Evolutionary conservation across 1,140 invertebrate species (phyloP).

Genomic region (Lucilia sericata): DNA sequence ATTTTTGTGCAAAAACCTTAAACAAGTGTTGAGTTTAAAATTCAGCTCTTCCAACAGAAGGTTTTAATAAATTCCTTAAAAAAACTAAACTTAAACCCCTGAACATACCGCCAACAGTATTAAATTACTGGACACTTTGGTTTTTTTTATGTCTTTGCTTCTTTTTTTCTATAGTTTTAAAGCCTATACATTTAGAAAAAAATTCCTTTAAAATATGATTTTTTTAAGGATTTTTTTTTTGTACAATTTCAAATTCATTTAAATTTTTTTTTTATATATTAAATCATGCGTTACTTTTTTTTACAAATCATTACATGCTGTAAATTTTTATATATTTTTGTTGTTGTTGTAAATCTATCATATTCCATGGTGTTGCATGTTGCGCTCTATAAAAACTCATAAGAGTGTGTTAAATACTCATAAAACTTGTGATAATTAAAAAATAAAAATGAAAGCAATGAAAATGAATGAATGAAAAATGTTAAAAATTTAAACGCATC

Average conservation of each 20-base stretch:
- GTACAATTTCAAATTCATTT: not conserved
- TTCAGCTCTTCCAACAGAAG: not conserved
- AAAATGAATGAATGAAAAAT: too few relatives aligned
- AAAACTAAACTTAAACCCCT: not conserved
- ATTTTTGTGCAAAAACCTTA: not conserved
- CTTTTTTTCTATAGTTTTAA: too few relatives aligned
- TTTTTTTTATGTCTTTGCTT: too few relatives aligned
- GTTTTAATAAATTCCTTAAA: not conserved
- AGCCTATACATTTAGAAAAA: not conserved
- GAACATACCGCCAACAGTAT: conserved; percentile 23
- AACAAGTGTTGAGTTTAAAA: conserved; percentile 15
- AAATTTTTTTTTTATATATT: conserved; percentile 12
- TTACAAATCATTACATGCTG: conserved; percentile 38
- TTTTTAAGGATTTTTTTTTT: not conserved
- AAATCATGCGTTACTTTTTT: conserved; percentile 28
- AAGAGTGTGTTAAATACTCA: conserved; percentile 37
- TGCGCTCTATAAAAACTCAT: conserved; percentile 41
- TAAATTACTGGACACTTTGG: not conserved
- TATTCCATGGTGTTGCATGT: conserved; percentile 26
- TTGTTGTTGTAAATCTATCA: not conserved
- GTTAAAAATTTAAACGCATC: too few relatives aligned
- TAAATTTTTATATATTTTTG: conserved; percentile 7
- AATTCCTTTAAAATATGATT: not conserved
- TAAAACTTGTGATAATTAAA: conserved; percentile 23
- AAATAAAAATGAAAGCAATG: not conserved